These are phyloP conservation scores for Oscheius myriophilus DNA, from an alignment of 2,888 invertebrate species.

Conservation along the genomic window DNA sequence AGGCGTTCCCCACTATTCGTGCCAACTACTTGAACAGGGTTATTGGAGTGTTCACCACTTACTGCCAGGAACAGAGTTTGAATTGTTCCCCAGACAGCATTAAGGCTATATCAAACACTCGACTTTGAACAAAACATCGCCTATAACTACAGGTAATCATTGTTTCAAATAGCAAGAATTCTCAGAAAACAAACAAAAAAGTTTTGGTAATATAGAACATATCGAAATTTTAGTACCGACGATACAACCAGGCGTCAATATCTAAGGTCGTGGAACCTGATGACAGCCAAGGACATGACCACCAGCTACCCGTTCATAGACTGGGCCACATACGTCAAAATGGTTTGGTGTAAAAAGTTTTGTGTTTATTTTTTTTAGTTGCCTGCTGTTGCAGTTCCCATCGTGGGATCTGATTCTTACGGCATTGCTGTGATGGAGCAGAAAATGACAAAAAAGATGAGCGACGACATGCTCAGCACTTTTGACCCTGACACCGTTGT, in stretches of 20 bases:
- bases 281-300: slow-evolving; percentile 34
- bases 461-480: slow-evolving; percentile 17
- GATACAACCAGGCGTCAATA: slow-evolving; percentile 59
- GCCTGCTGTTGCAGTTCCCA: slow-evolving; percentile 20
- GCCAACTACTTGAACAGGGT: slow-evolving; percentile 29
- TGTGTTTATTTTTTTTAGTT: slow-evolving; percentile 15
- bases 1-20: slow-evolving; percentile 42
- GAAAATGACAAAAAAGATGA: slow-evolving; percentile 22
- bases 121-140: slow-evolving; percentile 46
- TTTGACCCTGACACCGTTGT: slow-evolving; percentile 34
- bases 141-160: slow-evolving; percentile 33
- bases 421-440: slow-evolving; percentile 16
- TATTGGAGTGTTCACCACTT: neutral
- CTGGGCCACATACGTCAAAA: slow-evolving; percentile 45
- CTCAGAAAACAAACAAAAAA: neutral
- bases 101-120: neutral
- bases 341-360: slow-evolving; percentile 14
- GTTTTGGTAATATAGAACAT: too few relatives aligned
- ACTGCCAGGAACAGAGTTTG: slow-evolving; percentile 23
- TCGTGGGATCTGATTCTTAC: slow-evolving; percentile 27
- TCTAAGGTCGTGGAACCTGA: slow-evolving; percentile 53
- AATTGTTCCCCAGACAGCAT: neutral
- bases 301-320: slow-evolving; percentile 27
- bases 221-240: slow-evolving; percentile 38
- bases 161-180: neutral